Percentiles rank a stretch among this genome's conserved stretches.
phyloP scores from a whole-genome alignment of 1,140 invertebrate species.

The Dolichoris vasculosae region DNA sequence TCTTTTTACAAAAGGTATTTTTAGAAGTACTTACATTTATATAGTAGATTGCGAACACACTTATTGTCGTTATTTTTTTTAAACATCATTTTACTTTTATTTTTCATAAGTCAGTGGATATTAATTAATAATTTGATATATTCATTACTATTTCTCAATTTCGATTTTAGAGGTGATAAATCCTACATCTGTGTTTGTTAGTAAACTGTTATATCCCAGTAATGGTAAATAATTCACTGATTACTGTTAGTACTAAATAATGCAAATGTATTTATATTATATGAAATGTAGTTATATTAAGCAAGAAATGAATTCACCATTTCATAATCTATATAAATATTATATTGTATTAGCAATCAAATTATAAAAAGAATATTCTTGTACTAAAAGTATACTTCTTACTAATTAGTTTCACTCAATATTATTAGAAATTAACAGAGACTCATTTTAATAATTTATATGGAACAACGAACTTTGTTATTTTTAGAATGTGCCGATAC shows the following conservation, averaged over 20 bases:
- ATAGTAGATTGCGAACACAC: neutral
- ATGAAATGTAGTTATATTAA: too few species aligned
- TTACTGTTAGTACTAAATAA: too few species aligned
- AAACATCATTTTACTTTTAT: neutral
- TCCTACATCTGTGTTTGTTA: neutral
- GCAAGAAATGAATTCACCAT: neutral
- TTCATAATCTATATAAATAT: neutral
- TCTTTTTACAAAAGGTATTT: neutral
- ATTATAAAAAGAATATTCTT: neutral
- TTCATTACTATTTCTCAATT: neutral
- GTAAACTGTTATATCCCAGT: too few species aligned
- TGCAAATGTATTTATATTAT: too few species aligned
- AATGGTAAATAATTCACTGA: too few species aligned
- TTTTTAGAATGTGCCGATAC: too few species aligned
- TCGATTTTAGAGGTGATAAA: neutral
- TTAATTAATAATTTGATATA: neutral
- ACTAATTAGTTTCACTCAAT: neutral
- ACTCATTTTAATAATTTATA: neutral
- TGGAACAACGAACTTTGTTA: neutral
- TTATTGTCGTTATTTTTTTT: neutral
- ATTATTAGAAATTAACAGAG: too few species aligned
- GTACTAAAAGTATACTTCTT: neutral
- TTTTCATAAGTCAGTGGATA: neutral
- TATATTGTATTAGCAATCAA: neutral
- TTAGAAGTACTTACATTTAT: slow-evolving; percentile 9